Conservation (phyloP, 1,140 invertebrate species). For the Episyrphus balteatus region DNA sequence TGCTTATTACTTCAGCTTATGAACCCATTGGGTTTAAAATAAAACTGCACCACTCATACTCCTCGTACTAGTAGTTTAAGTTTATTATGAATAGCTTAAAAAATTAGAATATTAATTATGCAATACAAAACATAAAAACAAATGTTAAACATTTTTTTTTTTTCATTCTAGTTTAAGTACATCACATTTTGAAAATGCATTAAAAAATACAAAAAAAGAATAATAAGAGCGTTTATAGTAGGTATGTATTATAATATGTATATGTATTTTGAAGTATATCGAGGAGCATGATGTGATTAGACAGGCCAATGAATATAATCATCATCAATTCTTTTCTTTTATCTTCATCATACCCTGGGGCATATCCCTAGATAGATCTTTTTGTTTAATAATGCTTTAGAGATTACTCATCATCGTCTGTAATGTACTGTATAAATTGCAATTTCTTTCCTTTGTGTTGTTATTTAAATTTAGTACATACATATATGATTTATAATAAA, state of each 20-base stretch:
- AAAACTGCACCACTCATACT: conserved; percentile 8
- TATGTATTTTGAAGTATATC: background rate
- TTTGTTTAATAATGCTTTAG: too few species aligned
- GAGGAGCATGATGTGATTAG: conserved; percentile 1
- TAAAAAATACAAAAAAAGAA: too few species aligned
- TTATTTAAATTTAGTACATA: too few species aligned
- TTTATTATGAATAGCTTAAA: conserved; percentile 5
- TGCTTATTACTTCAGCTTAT: conserved; percentile 10
- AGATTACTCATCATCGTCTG: too few species aligned
- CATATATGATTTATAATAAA: too few species aligned
- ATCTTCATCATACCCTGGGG: background rate
- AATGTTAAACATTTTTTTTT: conserved; percentile 13
- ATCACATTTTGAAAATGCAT: background rate
- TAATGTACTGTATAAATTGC: too few species aligned
- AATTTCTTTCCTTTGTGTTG: too few species aligned
- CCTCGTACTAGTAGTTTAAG: conserved; percentile 5
- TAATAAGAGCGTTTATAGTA: too few species aligned
- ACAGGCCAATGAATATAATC: background rate
- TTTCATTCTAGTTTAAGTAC: too few species aligned
- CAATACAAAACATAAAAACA: conserved; percentile 5
- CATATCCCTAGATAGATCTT: too few species aligned
- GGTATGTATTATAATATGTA: background rate
- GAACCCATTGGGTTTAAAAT: conserved; percentile 29
- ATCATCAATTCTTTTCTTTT: conserved; percentile 37
- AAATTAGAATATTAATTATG: conserved; percentile 5